Base-by-base conservation (phyloP, 2,888 invertebrate genomes). In the Nudaria mundana region DNA sequence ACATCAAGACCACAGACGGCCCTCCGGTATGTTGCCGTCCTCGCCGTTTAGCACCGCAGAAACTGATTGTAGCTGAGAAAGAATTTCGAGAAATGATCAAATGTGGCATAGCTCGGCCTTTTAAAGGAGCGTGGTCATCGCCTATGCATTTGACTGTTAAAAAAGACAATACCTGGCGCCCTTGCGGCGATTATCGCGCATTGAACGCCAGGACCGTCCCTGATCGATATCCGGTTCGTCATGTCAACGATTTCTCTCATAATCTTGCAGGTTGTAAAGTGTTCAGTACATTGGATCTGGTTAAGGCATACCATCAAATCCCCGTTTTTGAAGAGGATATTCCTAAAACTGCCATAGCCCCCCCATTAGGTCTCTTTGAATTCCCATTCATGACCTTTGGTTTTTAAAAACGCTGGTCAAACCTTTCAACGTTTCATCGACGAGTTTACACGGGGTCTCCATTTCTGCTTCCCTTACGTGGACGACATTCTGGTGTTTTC, bases 361-460 rank as follows among this genome's bases (percentile, higher is more conserved):
- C 30, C 3, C 30, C 30, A 1, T 31, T 31, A 3, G 30, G 30
- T 5, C 20, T 31, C 1, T 31, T 11, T 20, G 20, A 20, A 20
- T 20, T 20, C 5, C 2, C 2, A 4, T 20, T 2, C 5, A 20
- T 20, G 20, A 20, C 20, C 2, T 20, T 20, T 20, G 20, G 20
- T 4, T 5, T n/a, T 20, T 5, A 20, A 8, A 20, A 20, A 20
- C 6, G 20, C n/a, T n/a, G n/a, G n/a, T n/a, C n/a, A n/a, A n/a
- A 31, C 30, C n/a, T 30, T 30, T 10, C 16, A 30, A 5, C 14
- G 30, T 1, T 30, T 30, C n/a, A n/a, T 30, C 10, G 30, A 31
- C 12, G 20, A 31, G 7, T 16, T 30, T 18, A 11, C 11, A n/a
- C 3, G 10, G 5, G 30, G 18, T 3, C 30, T 30, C 2, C 10